Evolutionary conservation across 2,888 invertebrate genomes (phyloP).

Genomic region (Sphinx pinastri): DNA sequence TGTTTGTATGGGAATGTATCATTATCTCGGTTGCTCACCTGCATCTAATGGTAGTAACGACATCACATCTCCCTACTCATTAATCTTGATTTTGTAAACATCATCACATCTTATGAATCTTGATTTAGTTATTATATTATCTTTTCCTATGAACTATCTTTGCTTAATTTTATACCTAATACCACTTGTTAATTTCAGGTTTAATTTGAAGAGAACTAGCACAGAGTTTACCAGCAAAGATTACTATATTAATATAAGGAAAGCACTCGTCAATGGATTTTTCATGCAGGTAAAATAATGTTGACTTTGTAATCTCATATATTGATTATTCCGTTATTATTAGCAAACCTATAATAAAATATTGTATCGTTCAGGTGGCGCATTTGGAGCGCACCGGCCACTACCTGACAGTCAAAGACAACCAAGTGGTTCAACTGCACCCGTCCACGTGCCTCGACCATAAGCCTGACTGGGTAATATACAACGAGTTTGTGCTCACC

Average conservation of each 20-base stretch:
- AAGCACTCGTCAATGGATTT: conserved; percentile 98
- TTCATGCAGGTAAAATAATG: conserved; percentile 96
- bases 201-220: conserved; percentile 95
- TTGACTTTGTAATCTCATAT: not conserved
- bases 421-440: conserved; percentile 99
- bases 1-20: no score
- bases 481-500: conserved; percentile 99
- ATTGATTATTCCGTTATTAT: no score
- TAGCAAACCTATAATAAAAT: not conserved
- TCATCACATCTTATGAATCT: no score
- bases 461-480: conserved; percentile 99
- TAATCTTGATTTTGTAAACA: no score
- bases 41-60: no score
- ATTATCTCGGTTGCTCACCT: no score
- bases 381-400: conserved; percentile 99
- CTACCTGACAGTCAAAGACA: conserved; percentile 99
- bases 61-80: no score
- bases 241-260: conserved; percentile 99
- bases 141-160: not conserved
- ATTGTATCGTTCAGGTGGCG: conserved; percentile 87
- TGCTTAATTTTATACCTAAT: not conserved
- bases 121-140: no score
- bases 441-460: conserved; percentile 99
- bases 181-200: conserved; percentile 76
- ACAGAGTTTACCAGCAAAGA: conserved; percentile 99